Percentiles rank a stretch among this genome's conserved stretches.
phyloP scores from a whole-genome alignment of 2,888 invertebrate species.

The Lepidocyrtinus sp. region DNA sequence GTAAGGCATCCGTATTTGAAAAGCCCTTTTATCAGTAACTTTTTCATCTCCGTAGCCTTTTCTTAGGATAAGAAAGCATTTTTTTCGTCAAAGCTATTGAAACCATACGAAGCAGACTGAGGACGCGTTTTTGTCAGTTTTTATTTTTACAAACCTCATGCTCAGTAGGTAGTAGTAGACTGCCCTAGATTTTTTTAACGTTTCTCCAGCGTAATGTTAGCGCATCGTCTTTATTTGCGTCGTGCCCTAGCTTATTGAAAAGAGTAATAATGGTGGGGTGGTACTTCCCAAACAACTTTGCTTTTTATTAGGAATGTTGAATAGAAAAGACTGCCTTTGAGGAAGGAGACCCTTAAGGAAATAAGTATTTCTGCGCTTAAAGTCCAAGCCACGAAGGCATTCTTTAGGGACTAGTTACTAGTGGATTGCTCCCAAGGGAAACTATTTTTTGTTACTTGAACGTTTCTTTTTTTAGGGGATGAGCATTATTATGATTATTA shows the following conservation, averaged over 20 bases:
- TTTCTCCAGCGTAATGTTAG: slow-evolving; percentile 4
- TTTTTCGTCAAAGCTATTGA: no score
- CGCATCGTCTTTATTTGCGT: no score
- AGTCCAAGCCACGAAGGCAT: background rate
- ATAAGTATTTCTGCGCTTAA: no score
- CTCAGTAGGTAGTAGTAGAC: background rate
- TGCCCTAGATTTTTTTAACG: background rate
- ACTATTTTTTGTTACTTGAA: background rate
- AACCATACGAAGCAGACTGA: background rate
- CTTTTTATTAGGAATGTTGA: slow-evolving; percentile 10
- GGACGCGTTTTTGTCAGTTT: background rate
- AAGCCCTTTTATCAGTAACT: no score
- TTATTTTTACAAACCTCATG: background rate
- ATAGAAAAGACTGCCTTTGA: background rate
- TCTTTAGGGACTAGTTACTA: background rate
- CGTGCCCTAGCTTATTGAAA: no score
- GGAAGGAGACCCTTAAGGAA: slow-evolving; percentile 5
- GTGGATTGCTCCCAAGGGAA: background rate
- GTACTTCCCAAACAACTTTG: background rate
- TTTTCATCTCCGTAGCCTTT: no score
- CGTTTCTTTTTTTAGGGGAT: background rate
- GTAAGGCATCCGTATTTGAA: no score
- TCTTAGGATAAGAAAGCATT: no score
- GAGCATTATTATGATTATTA: slow-evolving; percentile 13
- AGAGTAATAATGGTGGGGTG: background rate